Conservation (phyloP, 2,888 invertebrate species). For the Blastobasis adustella region DNA sequence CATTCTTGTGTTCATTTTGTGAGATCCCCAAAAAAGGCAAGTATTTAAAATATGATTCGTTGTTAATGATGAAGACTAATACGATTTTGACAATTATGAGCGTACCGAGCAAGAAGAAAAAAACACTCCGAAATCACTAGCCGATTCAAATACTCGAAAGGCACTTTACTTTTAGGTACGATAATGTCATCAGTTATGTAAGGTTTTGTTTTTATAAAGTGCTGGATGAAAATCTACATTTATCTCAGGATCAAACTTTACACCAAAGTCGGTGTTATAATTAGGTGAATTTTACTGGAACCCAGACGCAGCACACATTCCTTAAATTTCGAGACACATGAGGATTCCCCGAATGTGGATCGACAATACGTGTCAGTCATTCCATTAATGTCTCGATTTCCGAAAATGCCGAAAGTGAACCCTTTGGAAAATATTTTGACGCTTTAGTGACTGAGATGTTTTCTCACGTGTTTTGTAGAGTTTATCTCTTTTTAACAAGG, state of each 20-base stretch:
- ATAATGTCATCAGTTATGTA: too few species aligned
- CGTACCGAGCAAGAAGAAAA: too few species aligned
- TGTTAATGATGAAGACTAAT: too few species aligned
- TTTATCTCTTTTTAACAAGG: conserved; percentile 24
- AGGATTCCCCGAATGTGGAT: conserved; percentile 50
- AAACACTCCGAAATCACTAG: too few species aligned
- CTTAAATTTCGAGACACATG: conserved; percentile 42
- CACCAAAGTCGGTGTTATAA: conserved; percentile 15
- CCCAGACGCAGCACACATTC: conserved; percentile 38
- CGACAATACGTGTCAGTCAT: conserved; percentile 66
- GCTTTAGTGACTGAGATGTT: conserved; percentile 42
- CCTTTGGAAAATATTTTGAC: conserved; percentile 61
- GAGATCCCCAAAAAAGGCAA: too few species aligned
- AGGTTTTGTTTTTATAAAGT: neutral
- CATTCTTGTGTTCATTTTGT: too few species aligned
- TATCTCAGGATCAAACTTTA: conserved; percentile 1
- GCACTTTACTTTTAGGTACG: too few species aligned
- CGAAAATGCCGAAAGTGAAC: conserved; percentile 51
- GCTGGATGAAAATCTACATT: neutral
- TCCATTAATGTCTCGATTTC: conserved; percentile 64
- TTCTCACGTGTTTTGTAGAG: conserved; percentile 41
- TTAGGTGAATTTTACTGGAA: conserved; percentile 31
- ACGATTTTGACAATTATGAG: too few species aligned
- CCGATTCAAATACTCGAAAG: too few species aligned
- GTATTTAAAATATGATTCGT: too few species aligned